Evolutionary conservation across 2,888 invertebrate species (phyloP).

Genomic region (Euplagia quadripunctaria): DNA sequence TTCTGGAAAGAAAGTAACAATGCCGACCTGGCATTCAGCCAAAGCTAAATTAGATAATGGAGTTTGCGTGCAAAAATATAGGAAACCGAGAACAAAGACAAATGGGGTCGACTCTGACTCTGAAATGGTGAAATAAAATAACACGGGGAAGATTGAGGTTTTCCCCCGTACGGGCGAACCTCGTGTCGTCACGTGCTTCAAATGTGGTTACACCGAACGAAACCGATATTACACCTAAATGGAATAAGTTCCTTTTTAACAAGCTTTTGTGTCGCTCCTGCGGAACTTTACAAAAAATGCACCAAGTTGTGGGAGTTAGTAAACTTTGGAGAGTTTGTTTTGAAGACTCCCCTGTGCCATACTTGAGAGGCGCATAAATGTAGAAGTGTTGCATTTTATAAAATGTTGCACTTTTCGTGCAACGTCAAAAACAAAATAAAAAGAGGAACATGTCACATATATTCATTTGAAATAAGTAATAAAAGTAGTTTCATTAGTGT

Average conservation of each 20-base stretch:
- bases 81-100: conserved; percentile 87
- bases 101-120: conserved; percentile 84
- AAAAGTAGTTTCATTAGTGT: conserved; percentile 23
- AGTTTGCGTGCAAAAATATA: conserved; percentile 88
- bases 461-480: conserved; percentile 6
- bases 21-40: conserved; percentile 85
- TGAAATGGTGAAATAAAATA: conserved; percentile 84
- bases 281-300: conserved; percentile 50
- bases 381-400: conserved; percentile 42
- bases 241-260: conserved; percentile 53
- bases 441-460: conserved; percentile 18
- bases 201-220: conserved; percentile 59
- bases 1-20: conserved; percentile 82
- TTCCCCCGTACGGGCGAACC: conserved; percentile 54
- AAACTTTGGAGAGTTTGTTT: conserved; percentile 47
- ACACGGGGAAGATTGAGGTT: conserved; percentile 76
- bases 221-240: conserved; percentile 58
- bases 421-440: conserved; percentile 21
- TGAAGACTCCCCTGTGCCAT: conserved; percentile 44
- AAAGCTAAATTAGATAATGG: conserved; percentile 88
- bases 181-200: conserved; percentile 65
- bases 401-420: conserved; percentile 25
- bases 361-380: conserved; percentile 37
- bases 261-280: conserved; percentile 37
- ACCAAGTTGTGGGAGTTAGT: conserved; percentile 42